A percentile compares a stretch with the other conserved stretches of the same genome.
Conservation (phyloP, 2,797 vertebrate species). For the Alca torda region DNA sequence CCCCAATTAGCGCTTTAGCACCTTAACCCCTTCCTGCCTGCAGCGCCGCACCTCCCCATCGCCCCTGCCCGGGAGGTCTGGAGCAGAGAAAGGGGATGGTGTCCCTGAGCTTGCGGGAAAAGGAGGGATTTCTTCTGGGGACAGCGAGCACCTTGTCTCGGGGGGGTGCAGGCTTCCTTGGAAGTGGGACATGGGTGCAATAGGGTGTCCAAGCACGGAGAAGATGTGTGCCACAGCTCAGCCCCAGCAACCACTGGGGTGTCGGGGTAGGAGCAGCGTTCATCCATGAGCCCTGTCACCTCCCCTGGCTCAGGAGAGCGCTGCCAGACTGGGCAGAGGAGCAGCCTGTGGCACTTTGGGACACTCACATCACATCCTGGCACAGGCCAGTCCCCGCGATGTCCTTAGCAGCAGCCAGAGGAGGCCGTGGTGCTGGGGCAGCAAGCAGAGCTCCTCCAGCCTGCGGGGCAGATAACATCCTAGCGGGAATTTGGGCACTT, state of each 20-base stretch:
- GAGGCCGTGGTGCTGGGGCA: background rate
- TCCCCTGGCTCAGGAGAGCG: accelerated
- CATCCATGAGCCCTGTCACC: accelerated
- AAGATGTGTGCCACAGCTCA: background rate
- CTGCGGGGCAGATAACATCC: background rate
- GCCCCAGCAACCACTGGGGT: accelerated
- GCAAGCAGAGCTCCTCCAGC: background rate
- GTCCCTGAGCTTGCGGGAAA: background rate
- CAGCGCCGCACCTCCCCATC: background rate
- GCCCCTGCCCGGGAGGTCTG: background rate
- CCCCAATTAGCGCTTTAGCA: background rate
- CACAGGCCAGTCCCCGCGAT: accelerated
- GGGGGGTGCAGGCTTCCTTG: background rate
- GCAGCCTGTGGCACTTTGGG: background rate
- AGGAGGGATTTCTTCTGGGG: background rate
- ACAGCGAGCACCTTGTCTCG: background rate
- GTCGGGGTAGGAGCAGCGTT: background rate
- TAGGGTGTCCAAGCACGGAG: background rate
- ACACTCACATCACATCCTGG: background rate
- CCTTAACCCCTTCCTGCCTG: background rate
- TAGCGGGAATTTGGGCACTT: accelerated
- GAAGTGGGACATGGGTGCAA: background rate
- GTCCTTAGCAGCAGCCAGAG: background rate
- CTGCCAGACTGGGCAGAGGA: background rate
- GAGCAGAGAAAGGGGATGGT: background rate